A percentile compares a stretch with the other conserved stretches of the same genome.
Conservation (phyloP, 2,888 invertebrate genomes). For the Hyppa rectilinea region DNA sequence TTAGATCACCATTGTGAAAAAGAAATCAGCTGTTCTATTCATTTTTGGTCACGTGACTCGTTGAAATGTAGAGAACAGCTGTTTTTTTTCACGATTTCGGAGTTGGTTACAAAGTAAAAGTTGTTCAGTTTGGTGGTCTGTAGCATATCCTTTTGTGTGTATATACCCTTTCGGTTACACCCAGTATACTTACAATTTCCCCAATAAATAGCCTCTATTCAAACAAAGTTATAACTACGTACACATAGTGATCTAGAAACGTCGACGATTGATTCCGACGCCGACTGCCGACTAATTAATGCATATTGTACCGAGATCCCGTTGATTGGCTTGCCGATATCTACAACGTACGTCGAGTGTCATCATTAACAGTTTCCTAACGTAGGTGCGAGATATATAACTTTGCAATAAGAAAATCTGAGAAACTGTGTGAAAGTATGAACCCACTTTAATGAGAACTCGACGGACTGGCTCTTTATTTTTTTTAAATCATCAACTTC, state of each 20-base stretch:
- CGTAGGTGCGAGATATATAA: not conserved
- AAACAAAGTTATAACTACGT: slow-evolving; percentile 7
- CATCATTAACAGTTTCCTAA: slow-evolving; percentile 20
- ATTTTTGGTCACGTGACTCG: no score
- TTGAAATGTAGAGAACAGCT: no score
- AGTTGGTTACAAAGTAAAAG: no score
- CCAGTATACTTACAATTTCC: not conserved
- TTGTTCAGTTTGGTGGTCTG: no score
- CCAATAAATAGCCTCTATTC: slow-evolving; percentile 1
- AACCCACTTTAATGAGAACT: not conserved
- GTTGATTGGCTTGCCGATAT: slow-evolving; percentile 30
- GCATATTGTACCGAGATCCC: slow-evolving; percentile 40
- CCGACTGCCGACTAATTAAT: slow-evolving; percentile 36
- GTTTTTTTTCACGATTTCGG: no score
- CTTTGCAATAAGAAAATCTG: not conserved
- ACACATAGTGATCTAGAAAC: slow-evolving; percentile 8
- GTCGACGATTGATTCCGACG: slow-evolving; percentile 37
- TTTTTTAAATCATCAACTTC: not conserved
- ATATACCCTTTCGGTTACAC: no score
- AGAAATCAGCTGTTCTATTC: no score
- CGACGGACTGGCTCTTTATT: not conserved
- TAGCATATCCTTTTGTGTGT: no score
- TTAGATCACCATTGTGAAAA: no score
- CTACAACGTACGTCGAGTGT: not conserved
- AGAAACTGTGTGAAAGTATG: not conserved